Conservation (phyloP, 2,797 vertebrate genomes). For the Leptoclinus maculatus region DNA sequence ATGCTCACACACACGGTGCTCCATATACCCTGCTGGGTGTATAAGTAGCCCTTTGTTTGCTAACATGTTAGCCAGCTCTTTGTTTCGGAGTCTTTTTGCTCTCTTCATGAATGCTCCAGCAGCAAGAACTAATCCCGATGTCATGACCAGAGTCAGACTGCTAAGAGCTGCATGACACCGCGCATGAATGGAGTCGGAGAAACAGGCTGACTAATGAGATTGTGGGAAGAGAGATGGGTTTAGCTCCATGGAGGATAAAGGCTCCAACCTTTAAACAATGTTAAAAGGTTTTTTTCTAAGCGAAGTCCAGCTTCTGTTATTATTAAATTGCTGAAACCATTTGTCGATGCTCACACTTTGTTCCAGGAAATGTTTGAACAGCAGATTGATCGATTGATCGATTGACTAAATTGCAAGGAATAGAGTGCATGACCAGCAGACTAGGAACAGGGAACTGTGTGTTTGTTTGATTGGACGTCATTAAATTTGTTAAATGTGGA, state of each 20-base stretch:
- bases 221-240: conserved; percentile 16
- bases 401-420: neutral
- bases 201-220: conserved; percentile 37
- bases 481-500: neutral
- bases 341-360: neutral
- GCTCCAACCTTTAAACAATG: conserved; percentile 16
- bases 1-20: neutral
- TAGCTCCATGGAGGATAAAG: conserved; percentile 7
- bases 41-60: neutral
- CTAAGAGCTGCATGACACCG: conserved; percentile 14
- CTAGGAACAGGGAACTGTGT: neutral
- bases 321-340: neutral
- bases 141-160: conserved; percentile 22
- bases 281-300: neutral
- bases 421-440: neutral
- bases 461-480: neutral
- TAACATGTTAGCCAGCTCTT: neutral
- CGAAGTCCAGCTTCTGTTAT: neutral
- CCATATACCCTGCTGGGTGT: neutral
- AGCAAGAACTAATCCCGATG: conserved; percentile 8
- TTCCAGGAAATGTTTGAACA: neutral
- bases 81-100: neutral
- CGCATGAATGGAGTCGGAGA: conserved; percentile 37
- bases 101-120: neutral
- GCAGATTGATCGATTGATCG: neutral